Conservation (phyloP, 2,797 vertebrate genomes). For the Syngnathus rostellatus region DNA sequence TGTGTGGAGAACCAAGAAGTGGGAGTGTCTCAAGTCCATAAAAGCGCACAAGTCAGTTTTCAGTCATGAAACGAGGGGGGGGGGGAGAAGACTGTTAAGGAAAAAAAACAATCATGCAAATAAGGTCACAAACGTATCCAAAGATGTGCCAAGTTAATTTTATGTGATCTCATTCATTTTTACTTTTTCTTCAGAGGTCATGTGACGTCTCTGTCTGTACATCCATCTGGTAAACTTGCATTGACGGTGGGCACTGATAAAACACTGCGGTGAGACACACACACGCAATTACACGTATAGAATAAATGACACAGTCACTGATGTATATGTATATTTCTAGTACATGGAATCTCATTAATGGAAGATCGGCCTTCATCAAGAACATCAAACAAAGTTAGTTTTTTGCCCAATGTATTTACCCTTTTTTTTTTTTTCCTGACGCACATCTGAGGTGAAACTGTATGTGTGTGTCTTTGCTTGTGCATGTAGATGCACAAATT, state of each 20-base stretch:
- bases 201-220: conserved; percentile 84
- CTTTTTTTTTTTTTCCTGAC: background rate
- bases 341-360: conserved; percentile 94
- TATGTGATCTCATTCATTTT: too few species aligned
- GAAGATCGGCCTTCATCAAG: conserved; percentile 92
- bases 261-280: conserved; percentile 76
- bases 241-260: conserved; percentile 96
- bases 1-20: conserved; percentile 90
- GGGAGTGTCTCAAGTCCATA: conserved; percentile 91
- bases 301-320: background rate
- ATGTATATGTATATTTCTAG: conserved; percentile 46
- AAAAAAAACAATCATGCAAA: too few species aligned
- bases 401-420: background rate
- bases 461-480: background rate
- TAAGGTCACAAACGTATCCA: too few species aligned
- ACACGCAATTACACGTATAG: background rate
- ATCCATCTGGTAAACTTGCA: conserved; percentile 92
- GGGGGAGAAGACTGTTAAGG: background rate
- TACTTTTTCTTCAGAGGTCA: conserved; percentile 70
- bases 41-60: conserved; percentile 84
- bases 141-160: too few species aligned
- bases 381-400: conserved; percentile 93
- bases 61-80: background rate
- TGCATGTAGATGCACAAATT: conserved; percentile 77
- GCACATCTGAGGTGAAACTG: background rate